Base-by-base conservation (phyloP, 2,888 invertebrate species). In the Sarcophaga variegata region DNA sequence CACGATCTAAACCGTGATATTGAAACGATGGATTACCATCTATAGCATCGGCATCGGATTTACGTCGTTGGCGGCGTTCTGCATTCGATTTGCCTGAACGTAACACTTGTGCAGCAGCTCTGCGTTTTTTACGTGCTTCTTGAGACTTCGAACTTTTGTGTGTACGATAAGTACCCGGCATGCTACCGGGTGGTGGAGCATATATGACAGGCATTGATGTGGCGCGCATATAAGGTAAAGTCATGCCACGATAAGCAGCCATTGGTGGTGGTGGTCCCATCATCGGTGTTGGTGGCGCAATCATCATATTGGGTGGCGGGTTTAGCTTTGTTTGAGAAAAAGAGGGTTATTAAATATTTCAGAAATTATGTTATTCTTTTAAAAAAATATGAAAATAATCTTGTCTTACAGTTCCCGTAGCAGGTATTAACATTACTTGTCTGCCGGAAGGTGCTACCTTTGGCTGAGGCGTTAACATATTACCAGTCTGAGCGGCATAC, bases 1-100 rank as follows among this genome's bases (percentile, higher is more conserved):
- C 91, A 62, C 93, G 92, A 90, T 93, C 93, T 69, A 93, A 83
- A 0, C 94, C 93, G 1, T 92, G 93, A 74, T 93, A 93, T 54
- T 91, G 92, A 80, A 93, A 93, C 17, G 93, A 93, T 47, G 91
- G 90, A 59, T 90, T 89, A 74, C 90, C 92, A 47, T 92, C 91
- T 1, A 92, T 62, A 11, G 92, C 89, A 89, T 93, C 93, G 12
- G 92, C 91, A 80, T 93, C 93, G 49, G 93, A 93, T 81, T 92
- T 93, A 79, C 93, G 92, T 47, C 93, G 91, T 84, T 92, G 93
- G n/a, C 92, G 91, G 10, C 91, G 91, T 88, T 90, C 91, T 6
- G 89, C 90, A 78, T 91, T 90, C 45, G 89, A 89, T 84, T 91
- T 92, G 2, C 91, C 89, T 1, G 88, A 72, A n/a, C 90, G 90